phyloP scores from a whole-genome alignment of 2,888 invertebrate genomes.

The Spodoptera littoralis region DNA sequence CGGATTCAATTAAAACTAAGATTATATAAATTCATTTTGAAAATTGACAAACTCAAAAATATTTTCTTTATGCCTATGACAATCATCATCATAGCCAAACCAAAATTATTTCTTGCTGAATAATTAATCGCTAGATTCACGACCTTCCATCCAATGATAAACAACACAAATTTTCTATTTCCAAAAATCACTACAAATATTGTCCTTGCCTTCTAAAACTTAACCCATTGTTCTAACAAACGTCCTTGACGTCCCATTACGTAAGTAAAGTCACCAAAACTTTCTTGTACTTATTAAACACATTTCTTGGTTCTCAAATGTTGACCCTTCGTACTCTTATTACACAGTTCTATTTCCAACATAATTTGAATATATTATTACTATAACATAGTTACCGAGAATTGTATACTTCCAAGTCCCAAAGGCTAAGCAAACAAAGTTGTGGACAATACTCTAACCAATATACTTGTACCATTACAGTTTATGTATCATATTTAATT shows the following conservation, averaged over 20 bases:
- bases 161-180: too few species aligned
- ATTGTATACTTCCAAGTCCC: slow-evolving; percentile 28
- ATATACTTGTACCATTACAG: slow-evolving; percentile 21
- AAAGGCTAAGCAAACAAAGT: slow-evolving; percentile 18
- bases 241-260: neutral
- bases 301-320: neutral
- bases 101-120: too few species aligned
- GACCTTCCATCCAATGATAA: too few species aligned
- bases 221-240: too few species aligned
- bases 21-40: too few species aligned
- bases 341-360: neutral
- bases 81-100: too few species aligned
- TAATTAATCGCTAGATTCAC: too few species aligned
- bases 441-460: slow-evolving; percentile 16
- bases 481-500: slow-evolving; percentile 8
- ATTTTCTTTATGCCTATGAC: too few species aligned
- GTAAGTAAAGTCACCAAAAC: neutral
- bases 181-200: too few species aligned
- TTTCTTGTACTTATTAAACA: slow-evolving; percentile 3
- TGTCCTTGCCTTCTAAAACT: too few species aligned
- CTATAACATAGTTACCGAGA: slow-evolving; percentile 20
- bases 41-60: too few species aligned
- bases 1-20: too few species aligned
- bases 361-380: slow-evolving; percentile 35
- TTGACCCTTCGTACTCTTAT: slow-evolving; percentile 1